Percentiles rank a stretch among this genome's conserved stretches.
Evolutionary conservation across 2,797 vertebrate species (phyloP).

Genomic region (Cuniculus paca): DNA sequence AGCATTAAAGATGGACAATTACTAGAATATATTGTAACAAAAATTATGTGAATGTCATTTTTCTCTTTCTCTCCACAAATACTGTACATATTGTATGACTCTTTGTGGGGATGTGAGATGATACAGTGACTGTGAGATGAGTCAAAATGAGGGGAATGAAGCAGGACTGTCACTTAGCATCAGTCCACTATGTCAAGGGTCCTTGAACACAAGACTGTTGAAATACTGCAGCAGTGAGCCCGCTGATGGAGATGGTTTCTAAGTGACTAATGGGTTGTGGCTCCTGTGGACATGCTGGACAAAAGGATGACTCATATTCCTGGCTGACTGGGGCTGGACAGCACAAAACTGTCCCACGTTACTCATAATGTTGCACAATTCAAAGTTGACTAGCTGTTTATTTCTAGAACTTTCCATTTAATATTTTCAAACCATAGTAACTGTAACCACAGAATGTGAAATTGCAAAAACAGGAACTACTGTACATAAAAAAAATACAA

Average conservation of each 20-base stretch:
- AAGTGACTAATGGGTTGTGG: background rate
- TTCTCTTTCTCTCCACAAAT: background rate
- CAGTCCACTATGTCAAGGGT: background rate
- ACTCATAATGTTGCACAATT: background rate
- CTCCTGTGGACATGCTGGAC: too few relatives aligned
- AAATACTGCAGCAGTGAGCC: too few relatives aligned
- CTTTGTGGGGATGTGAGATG: background rate
- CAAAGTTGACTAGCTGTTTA: background rate
- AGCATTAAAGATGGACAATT: background rate
- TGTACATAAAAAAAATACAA: background rate
- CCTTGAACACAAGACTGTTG: background rate
- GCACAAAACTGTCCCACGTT: background rate
- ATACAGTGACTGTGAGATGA: background rate
- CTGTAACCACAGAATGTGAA: background rate
- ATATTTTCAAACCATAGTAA: background rate
- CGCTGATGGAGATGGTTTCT: background rate
- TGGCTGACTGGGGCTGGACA: background rate
- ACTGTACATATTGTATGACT: background rate
- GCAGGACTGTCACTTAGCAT: too few relatives aligned
- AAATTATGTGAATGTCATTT: background rate
- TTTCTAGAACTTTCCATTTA: background rate
- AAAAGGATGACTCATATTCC: background rate
- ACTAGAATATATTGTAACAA: background rate
- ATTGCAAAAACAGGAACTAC: background rate
- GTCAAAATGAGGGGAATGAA: too few relatives aligned